These are phyloP conservation scores for Limosa lapponica DNA, from an alignment of 2,797 vertebrate species.

Conservation along the genomic window DNA sequence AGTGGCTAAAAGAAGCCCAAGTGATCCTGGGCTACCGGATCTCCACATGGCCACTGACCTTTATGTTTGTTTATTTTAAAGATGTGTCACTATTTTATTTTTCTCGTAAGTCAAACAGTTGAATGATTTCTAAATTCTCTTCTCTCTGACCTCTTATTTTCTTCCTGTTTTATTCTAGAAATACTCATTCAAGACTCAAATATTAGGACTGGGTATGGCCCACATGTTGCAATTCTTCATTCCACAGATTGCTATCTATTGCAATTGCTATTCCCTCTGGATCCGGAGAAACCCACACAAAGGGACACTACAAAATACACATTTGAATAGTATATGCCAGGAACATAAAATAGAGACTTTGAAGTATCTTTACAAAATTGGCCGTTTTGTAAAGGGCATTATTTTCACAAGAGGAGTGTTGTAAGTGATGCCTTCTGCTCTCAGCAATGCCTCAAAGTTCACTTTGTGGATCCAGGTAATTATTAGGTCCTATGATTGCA, in stretches of 20 bases:
- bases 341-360: not conserved
- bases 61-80: slow-evolving; percentile 1
- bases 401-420: not conserved
- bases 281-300: slow-evolving; percentile 6
- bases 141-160: slow-evolving; percentile 19
- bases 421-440: not conserved
- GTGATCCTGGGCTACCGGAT: not conserved
- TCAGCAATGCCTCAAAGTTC: not conserved
- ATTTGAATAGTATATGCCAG: slow-evolving; percentile 2
- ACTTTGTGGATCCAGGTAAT: slow-evolving; percentile 24
- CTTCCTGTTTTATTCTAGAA: slow-evolving; percentile 29
- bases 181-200: slow-evolving; percentile 23
- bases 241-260: slow-evolving; percentile 48
- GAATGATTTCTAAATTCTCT: slow-evolving; percentile 30
- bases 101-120: not conserved
- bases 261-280: slow-evolving; percentile 20
- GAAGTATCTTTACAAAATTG: not conserved
- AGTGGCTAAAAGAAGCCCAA: not conserved
- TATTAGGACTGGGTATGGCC: not conserved
- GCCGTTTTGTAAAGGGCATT: not conserved
- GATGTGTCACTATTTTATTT: not conserved
- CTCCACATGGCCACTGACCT: not conserved
- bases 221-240: slow-evolving; percentile 58
- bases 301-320: slow-evolving; percentile 1
- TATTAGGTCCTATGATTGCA: not conserved